Conservation (phyloP, 2,888 invertebrate species). For the Hoplodrina blanda region DNA sequence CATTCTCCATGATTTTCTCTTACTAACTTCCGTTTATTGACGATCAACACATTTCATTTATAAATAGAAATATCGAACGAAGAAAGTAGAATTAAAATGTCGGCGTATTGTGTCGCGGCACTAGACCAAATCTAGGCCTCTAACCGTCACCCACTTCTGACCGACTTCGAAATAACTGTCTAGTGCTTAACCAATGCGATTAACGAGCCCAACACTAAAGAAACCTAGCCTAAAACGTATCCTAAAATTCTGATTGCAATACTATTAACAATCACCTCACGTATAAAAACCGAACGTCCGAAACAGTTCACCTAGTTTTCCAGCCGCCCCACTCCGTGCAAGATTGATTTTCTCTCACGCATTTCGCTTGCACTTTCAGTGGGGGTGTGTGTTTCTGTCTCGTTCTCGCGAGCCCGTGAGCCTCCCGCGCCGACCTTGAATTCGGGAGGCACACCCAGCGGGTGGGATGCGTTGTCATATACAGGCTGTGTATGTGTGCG, state of each 20-base stretch:
- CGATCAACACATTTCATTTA: constrained; percentile 8
- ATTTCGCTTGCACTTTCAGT: constrained; percentile 88
- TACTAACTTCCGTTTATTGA: constrained; percentile 20
- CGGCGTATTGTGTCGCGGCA: constrained; percentile 7
- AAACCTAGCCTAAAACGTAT: constrained; percentile 42
- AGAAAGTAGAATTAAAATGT: constrained; percentile 19
- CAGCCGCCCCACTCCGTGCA: constrained; percentile 83
- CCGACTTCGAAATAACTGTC: constrained; percentile 25
- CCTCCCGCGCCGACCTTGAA: constrained; percentile 88
- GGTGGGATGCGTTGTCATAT: constrained; percentile 68
- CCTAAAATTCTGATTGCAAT: constrained; percentile 68
- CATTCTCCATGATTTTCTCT: constrained; percentile 31
- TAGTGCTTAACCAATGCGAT: constrained; percentile 26
- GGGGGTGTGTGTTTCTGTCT: constrained; percentile 79
- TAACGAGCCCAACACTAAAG: constrained; percentile 39
- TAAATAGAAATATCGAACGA: not conserved
- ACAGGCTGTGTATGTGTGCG: constrained; percentile 74
- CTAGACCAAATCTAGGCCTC: constrained; percentile 45
- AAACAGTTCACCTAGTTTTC: constrained; percentile 89
- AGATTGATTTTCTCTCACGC: constrained; percentile 89
- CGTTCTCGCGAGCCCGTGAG: constrained; percentile 73
- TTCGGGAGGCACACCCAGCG: constrained; percentile 73
- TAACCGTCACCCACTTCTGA: constrained; percentile 24
- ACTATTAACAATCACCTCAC: constrained; percentile 71
- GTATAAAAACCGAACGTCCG: constrained; percentile 74